Evolutionary conservation across 30 jellyfish, hydroid and myxozoan genomes (phyloP).

Genomic region (Hydractinia echinata): DNA sequence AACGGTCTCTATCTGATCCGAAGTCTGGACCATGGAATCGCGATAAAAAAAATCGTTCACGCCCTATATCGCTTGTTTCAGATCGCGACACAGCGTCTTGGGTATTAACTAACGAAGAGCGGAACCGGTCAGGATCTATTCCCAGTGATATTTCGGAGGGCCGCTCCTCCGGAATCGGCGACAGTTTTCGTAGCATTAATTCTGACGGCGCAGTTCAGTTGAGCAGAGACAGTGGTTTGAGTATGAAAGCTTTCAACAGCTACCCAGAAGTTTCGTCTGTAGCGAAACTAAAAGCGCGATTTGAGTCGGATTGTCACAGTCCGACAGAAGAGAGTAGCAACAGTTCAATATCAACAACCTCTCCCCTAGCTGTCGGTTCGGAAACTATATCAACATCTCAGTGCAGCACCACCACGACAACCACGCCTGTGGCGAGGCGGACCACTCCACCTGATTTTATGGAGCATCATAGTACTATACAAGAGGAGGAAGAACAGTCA

Average conservation of each 20-base stretch:
- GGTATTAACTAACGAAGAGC: constrained; percentile 17
- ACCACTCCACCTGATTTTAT: constrained; percentile 17
- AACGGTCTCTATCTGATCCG: constrained; percentile 36
- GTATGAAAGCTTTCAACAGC: neutral
- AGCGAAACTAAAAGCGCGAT: constrained; percentile 18
- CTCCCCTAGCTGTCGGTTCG: neutral
- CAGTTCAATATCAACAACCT: constrained; percentile 12
- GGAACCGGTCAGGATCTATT: constrained; percentile 18
- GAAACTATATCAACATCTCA: neutral
- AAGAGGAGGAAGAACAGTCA: constrained; percentile 25
- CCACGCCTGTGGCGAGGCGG: constrained; percentile 3
- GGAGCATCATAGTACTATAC: constrained; percentile 21
- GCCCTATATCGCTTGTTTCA: constrained; percentile 9
- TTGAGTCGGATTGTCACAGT: neutral
- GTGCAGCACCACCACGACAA: neutral
- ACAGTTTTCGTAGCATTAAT: constrained; percentile 36
- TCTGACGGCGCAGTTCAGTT: constrained; percentile 19
- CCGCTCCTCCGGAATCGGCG: constrained; percentile 43
- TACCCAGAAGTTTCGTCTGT: constrained; percentile 3
- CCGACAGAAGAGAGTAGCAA: constrained; percentile 14
- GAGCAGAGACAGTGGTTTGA: neutral
- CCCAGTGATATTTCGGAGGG: constrained; percentile 2
- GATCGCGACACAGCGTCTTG: constrained; percentile 27
- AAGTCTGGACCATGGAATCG: constrained; percentile 16
- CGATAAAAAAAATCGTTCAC: neutral